Base-by-base conservation (phyloP, 1,140 invertebrate genomes). In the Agrilus planipennis region DNA sequence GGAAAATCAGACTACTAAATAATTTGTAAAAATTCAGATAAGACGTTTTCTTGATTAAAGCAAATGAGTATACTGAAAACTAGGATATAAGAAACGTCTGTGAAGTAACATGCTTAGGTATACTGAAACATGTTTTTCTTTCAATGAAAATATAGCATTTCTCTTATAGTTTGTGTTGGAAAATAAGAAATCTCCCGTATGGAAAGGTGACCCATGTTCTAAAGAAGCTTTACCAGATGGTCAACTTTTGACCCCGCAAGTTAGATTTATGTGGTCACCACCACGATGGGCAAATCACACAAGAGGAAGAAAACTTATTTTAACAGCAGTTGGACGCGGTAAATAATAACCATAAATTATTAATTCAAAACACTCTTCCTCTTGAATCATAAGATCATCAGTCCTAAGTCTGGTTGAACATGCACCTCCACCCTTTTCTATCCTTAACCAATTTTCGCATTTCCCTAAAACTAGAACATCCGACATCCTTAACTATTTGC, bases 271-370 rank as follows among this genome's bases (percentile, higher is more conserved):
- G 10, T 59, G 57, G 57, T 42, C 41, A 10, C 50, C 53, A 6
- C 46, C 57, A 5, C 11, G 28, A 3, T 40, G 47, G 37, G 38
- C 42, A 20, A 38, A 43, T 7, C 30, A 45, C n/a, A 43, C 44
- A 2, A 44, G 39, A 32, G 45, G 45, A 20, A 34, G 51, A 16
- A 53, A 51, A 39, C 36, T 58, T 7, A 34, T 58, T 4, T 28
- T 55, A 23, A 58, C 56, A 12, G 54, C 56, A 10, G 47, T 58
- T 10, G 56, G 54, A 29, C 49, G 49, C 47, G 51, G 53, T 55
- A 40, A 42, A 16, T 37, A 12, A 2, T 5, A n/a, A n/a, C n/a
- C n/a, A n/a, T n/a, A n/a, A 14, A 32, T 9, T 32, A 6, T 14
- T 32, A 7, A 6, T 6, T 14, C 12, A 9, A 41, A n/a, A 9